A percentile compares a stretch with the other conserved stretches of the same genome.
These are phyloP conservation scores for Machimus atricapillus DNA, from an alignment of 2,888 invertebrate species.

Conservation along the genomic window DNA sequence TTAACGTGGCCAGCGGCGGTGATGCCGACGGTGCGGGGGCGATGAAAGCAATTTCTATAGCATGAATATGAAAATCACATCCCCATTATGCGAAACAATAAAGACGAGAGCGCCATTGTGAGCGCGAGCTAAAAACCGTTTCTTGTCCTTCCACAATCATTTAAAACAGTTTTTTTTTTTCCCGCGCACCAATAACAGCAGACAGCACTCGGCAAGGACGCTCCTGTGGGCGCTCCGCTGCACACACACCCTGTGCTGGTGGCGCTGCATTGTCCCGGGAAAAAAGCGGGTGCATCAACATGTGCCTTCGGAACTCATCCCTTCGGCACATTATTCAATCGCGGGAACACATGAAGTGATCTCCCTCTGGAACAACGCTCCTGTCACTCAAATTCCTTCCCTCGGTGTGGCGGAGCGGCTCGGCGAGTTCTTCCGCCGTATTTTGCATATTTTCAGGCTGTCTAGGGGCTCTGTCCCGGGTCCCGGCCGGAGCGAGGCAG, in stretches of 20 bases:
- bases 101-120: slow-evolving; percentile 45
- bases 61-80: slow-evolving; percentile 46
- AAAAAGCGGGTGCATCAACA: slow-evolving; percentile 31
- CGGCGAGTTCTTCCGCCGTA: neutral
- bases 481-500: neutral
- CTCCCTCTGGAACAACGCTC: slow-evolving; percentile 30
- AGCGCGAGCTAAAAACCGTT: slow-evolving; percentile 23
- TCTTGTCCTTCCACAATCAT: slow-evolving; percentile 37
- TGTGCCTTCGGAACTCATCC: slow-evolving; percentile 16
- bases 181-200: slow-evolving; percentile 11
- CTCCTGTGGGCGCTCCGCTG: neutral
- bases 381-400: slow-evolving; percentile 39
- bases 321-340: slow-evolving; percentile 36
- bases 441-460: slow-evolving; percentile 9
- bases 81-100: slow-evolving; percentile 47
- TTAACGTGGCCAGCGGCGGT: neutral
- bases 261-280: neutral
- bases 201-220: slow-evolving; percentile 30
- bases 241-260: neutral
- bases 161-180: slow-evolving; percentile 27
- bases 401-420: neutral
- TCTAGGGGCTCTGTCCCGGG: neutral
- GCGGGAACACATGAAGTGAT: slow-evolving; percentile 31
- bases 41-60: slow-evolving; percentile 22
- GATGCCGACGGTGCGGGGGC: neutral